Percentiles rank a stretch among this genome's conserved stretches.
Evolutionary conservation across 1,140 invertebrate species (phyloP).

Genomic region (Lepeophtheirus salmonis): DNA sequence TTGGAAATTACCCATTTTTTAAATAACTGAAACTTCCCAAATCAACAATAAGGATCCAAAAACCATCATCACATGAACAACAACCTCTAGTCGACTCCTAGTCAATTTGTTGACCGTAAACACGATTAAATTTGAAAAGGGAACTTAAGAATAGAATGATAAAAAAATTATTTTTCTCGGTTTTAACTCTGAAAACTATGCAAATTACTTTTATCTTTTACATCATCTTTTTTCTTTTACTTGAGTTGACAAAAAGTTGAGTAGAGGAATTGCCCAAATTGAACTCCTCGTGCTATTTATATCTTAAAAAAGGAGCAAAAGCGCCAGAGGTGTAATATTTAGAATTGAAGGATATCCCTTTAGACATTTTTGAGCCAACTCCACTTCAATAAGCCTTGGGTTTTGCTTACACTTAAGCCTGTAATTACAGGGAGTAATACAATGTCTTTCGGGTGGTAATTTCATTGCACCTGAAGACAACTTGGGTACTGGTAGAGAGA

Average conservation of each 20-base stretch:
- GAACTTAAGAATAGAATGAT: too few relatives aligned
- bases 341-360: not conserved
- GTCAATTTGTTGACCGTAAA: too few relatives aligned
- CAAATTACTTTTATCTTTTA: too few relatives aligned
- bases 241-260: not conserved
- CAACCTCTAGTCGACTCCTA: too few relatives aligned
- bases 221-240: not conserved
- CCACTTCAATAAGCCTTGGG: not conserved
- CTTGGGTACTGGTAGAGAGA: conserved; percentile 68
- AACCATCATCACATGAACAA: too few relatives aligned
- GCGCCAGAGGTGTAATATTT: not conserved
- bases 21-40: too few relatives aligned
- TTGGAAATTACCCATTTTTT: too few relatives aligned
- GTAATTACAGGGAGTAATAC: conserved; percentile 58
- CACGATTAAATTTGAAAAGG: too few relatives aligned
- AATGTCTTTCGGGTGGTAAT: conserved; percentile 75
- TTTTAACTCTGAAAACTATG: too few relatives aligned
- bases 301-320: not conserved
- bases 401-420: conserved; percentile 31
- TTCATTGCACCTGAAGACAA: conserved; percentile 61
- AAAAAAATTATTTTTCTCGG: too few relatives aligned
- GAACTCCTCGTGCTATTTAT: not conserved
- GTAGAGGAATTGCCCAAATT: not conserved
- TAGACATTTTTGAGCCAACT: too few relatives aligned
- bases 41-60: too few relatives aligned